These are phyloP conservation scores for Eudemis profundana DNA, from an alignment of 2,888 invertebrate genomes.

Conservation along the genomic window DNA sequence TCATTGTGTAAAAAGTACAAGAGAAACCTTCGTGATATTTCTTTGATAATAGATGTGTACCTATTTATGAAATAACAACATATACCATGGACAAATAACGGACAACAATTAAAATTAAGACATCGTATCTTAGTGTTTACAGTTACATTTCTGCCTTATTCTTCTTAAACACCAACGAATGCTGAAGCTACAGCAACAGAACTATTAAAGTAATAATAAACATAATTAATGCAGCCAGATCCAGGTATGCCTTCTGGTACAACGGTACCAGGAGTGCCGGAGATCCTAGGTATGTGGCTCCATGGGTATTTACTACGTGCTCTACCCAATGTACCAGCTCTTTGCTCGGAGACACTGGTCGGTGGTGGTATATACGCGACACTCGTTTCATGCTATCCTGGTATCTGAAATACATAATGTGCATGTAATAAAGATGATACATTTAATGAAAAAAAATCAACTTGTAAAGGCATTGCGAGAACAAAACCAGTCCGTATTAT, in stretches of 20 bases:
- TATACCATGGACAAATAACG: too few relatives aligned
- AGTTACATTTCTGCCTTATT: constrained; percentile 32
- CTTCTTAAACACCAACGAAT: constrained; percentile 38
- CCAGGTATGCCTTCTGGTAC: constrained; percentile 38
- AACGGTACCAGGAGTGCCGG: constrained; percentile 39
- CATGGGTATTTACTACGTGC: constrained; percentile 36
- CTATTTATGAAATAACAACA: too few relatives aligned
- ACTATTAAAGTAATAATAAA: constrained; percentile 21
- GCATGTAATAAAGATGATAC: neutral
- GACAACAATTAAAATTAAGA: neutral
- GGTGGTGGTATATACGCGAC: constrained; percentile 44
- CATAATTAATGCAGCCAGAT: constrained; percentile 35
- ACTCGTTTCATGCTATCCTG: constrained; percentile 36
- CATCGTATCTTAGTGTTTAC: constrained; percentile 19
- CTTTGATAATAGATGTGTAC: too few relatives aligned
- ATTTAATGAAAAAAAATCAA: too few relatives aligned
- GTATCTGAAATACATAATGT: constrained; percentile 40
- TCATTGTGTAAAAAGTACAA: too few relatives aligned
- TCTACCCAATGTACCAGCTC: constrained; percentile 46
- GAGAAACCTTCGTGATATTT: too few relatives aligned
- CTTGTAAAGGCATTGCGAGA: too few relatives aligned
- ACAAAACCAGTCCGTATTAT: too few relatives aligned
- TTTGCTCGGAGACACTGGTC: constrained; percentile 33
- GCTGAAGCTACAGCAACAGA: constrained; percentile 27
- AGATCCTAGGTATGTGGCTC: constrained; percentile 43